Evolutionary conservation across 1,140 invertebrate genomes (phyloP).

Genomic region (Reticulitermes speratus): DNA sequence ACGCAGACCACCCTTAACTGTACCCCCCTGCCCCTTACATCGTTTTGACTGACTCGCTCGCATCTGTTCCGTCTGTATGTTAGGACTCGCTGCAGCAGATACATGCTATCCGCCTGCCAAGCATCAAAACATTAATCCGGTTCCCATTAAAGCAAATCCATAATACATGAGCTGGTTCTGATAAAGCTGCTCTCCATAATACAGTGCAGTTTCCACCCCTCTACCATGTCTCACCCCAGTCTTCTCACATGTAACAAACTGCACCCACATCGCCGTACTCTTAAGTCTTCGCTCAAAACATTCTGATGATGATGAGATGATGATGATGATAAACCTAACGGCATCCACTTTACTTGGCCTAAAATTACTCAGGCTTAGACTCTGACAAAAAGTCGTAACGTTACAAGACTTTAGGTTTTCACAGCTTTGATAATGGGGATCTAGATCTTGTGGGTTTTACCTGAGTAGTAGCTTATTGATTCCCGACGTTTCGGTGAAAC

Average conservation of each 20-base stretch:
- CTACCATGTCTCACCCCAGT: not conserved
- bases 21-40: not conserved
- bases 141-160: conserved; percentile 36
- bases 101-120: conserved; percentile 27
- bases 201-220: not conserved
- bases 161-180: conserved; percentile 35
- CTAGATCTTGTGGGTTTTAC: too few species aligned
- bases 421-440: too few species aligned
- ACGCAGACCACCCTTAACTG: not conserved
- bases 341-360: too few species aligned
- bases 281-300: not conserved
- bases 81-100: not conserved
- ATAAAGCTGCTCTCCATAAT: conserved; percentile 25
- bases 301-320: too few species aligned
- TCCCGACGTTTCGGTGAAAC: too few species aligned
- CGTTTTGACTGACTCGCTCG: conserved; percentile 13
- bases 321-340: too few species aligned
- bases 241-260: not conserved
- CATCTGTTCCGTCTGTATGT: conserved; percentile 24
- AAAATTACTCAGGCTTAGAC: too few species aligned
- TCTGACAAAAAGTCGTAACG: too few species aligned
- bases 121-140: conserved; percentile 36
- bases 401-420: too few species aligned
- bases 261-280: not conserved
- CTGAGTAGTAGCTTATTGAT: too few species aligned